Conservation (phyloP, 2,888 invertebrate genomes). For the Trachelus tabidus region DNA sequence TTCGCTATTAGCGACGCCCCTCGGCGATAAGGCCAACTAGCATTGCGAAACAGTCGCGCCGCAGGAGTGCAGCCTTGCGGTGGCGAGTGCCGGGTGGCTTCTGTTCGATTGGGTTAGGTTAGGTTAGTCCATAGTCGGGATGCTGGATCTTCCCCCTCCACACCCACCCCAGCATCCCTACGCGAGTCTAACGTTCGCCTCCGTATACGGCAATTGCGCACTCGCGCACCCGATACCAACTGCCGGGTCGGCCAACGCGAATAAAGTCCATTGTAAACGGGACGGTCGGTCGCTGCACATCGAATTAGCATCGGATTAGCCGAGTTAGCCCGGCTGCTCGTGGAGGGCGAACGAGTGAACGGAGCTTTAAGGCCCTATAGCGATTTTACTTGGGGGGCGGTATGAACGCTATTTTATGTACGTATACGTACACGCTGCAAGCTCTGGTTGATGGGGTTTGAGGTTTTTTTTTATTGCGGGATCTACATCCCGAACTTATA, state of each 20-base stretch:
- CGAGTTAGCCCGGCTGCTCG: constrained; percentile 42
- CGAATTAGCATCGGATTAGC: constrained; percentile 59
- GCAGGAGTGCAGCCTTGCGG: constrained; percentile 5
- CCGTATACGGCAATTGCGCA: neutral
- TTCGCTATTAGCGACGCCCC: constrained; percentile 31
- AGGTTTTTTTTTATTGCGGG: too few species aligned
- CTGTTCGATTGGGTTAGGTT: neutral
- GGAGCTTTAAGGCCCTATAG: neutral
- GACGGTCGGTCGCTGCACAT: constrained; percentile 51
- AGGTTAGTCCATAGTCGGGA: neutral
- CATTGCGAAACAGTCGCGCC: constrained; percentile 38
- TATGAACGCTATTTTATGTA: neutral
- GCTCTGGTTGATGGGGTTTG: neutral
- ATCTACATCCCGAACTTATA: neutral
- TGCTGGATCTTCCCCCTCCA: neutral
- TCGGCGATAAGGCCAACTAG: constrained; percentile 35
- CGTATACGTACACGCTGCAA: neutral
- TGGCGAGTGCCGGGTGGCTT: neutral
- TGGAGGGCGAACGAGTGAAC: neutral
- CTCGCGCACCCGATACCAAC: constrained; percentile 8
- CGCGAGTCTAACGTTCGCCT: neutral
- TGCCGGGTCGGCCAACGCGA: constrained; percentile 17
- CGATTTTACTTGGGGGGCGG: neutral
- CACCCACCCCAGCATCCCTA: neutral
- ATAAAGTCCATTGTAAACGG: constrained; percentile 51